These are phyloP conservation scores for Drosophila nannoptera DNA, from an alignment of 1,140 invertebrate species.

Conservation along the genomic window DNA sequence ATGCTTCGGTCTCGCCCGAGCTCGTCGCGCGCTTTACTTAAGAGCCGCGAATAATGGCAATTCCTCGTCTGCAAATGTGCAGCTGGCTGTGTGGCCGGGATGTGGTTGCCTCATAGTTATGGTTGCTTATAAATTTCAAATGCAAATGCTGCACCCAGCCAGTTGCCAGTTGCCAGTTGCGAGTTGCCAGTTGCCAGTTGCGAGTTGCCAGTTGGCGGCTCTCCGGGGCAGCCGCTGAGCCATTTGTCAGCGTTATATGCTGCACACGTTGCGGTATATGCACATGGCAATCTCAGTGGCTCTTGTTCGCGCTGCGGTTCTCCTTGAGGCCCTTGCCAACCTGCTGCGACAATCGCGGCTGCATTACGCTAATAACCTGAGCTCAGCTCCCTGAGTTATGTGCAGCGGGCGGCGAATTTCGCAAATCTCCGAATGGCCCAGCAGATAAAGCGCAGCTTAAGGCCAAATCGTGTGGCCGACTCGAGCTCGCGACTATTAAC, in stretches of 20 bases:
- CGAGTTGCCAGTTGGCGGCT: constrained; percentile 24
- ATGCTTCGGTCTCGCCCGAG: constrained; percentile 47
- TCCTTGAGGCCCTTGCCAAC: constrained; percentile 14
- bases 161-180: constrained; percentile 32
- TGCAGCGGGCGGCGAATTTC: constrained; percentile 33
- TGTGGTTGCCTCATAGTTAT: constrained; percentile 50
- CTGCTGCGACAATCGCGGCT: constrained; percentile 59
- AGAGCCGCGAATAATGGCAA: constrained; percentile 55
- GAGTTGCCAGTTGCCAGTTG: constrained; percentile 37
- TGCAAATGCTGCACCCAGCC: constrained; percentile 64
- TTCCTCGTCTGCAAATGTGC: constrained; percentile 59
- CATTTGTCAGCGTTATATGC: constrained; percentile 71
- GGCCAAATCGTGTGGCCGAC: constrained; percentile 28
- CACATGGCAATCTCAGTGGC: constrained; percentile 63
- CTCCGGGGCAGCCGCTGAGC: constrained; percentile 32
- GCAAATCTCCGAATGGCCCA: constrained; percentile 38
- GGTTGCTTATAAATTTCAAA: constrained; percentile 70
- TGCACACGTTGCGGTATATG: constrained; percentile 67
- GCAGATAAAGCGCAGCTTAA: constrained; percentile 23
- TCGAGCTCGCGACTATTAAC: constrained; percentile 41
- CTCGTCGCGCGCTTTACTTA: constrained; percentile 52
- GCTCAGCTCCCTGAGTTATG: constrained; percentile 60
- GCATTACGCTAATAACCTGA: constrained; percentile 74
- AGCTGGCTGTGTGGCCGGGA: constrained; percentile 7
- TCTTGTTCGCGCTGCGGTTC: constrained; percentile 5